phyloP scores from a whole-genome alignment of 2,888 invertebrate genomes.

The Caenorhabditis uteleia region DNA sequence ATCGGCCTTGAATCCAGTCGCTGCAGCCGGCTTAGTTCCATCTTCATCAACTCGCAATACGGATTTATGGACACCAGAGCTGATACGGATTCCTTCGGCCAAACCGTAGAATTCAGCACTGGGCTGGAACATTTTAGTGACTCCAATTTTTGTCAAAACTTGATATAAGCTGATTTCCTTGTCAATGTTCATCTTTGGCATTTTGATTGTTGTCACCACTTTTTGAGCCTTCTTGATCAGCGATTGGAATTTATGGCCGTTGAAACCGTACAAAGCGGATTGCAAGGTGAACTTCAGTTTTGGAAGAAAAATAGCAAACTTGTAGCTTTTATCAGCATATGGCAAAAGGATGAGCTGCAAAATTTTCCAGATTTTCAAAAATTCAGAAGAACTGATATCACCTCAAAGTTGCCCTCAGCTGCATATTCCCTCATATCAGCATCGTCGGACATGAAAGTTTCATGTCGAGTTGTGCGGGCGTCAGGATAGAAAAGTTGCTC shows the following conservation, averaged over 20 bases:
- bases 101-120: constrained; percentile 37
- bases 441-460: constrained; percentile 10
- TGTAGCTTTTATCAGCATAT: constrained; percentile 26
- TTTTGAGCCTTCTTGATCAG: constrained; percentile 13
- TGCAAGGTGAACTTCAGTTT: constrained; percentile 4
- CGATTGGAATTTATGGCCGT: constrained; percentile 19
- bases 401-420: constrained; percentile 5
- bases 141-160: constrained; percentile 20
- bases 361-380: too few relatives aligned
- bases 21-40: constrained; percentile 58
- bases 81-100: constrained; percentile 42
- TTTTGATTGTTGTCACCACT: constrained; percentile 7
- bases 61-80: constrained; percentile 57
- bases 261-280: constrained; percentile 7
- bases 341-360: too few relatives aligned
- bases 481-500: constrained; percentile 1
- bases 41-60: constrained; percentile 55
- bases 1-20: constrained; percentile 41
- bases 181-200: constrained; percentile 44
- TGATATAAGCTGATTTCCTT: constrained; percentile 24
- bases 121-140: constrained; percentile 26
- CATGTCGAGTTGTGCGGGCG: constrained; percentile 7
- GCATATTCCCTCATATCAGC: constrained; percentile 12
- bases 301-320: constrained; percentile 25
- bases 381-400: too few relatives aligned